Conservation (phyloP, 2,888 invertebrate species). For the Caenorhabditis sp. region DNA sequence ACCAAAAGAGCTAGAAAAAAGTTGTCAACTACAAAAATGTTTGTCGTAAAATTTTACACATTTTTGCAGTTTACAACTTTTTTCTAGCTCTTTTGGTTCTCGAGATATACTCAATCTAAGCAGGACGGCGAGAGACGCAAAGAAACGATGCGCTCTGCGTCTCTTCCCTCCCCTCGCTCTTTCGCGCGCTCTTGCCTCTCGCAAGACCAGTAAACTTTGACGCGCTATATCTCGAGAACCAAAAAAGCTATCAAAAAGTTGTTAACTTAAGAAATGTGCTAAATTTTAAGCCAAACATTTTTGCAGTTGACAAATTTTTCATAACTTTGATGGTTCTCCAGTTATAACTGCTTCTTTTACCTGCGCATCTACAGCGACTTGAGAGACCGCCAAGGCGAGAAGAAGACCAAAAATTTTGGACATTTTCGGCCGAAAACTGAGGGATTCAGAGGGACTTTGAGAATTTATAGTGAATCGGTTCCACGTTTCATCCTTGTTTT, state of each 20-base stretch:
- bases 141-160: neutral
- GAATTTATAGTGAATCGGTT: neutral
- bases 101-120: neutral
- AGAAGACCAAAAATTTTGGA: neutral
- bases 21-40: neutral
- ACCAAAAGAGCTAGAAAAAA: neutral
- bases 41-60: neutral
- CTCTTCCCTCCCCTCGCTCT: neutral
- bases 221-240: neutral
- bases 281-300: too few relatives aligned
- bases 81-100: neutral
- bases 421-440: neutral
- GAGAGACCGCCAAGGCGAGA: neutral
- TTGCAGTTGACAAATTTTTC: too few relatives aligned
- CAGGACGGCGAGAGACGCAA: too few relatives aligned
- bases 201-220: too few relatives aligned
- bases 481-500: too few relatives aligned
- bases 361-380: too few relatives aligned
- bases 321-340: too few relatives aligned
- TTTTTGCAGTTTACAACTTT: neutral
- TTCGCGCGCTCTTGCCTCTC: too few relatives aligned
- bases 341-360: too few relatives aligned
- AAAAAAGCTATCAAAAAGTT: neutral
- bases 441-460: neutral
- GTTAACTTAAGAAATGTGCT: neutral